Evolutionary conservation across 1,140 invertebrate species (phyloP), one percentile per base, ranked within the genome.

Genomic region (Neodiprion virginianus): DNA sequence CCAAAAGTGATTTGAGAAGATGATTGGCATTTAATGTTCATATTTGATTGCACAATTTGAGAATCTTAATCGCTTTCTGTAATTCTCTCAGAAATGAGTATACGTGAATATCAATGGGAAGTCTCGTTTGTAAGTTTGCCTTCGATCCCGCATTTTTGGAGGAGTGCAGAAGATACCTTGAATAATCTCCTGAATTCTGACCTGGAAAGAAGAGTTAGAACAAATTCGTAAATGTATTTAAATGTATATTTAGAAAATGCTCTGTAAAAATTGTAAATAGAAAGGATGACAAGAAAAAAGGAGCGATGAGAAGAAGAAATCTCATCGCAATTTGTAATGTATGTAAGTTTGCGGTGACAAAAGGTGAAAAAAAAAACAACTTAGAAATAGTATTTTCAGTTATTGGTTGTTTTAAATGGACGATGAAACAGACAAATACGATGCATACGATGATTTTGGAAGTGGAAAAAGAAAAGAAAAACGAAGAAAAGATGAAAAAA

Each of bases 391-490:
- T 81, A 76, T 80, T 79, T 80, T 80, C 72, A 79, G 79, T 85
- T 80, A 80, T 82, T 75, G 73, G 69, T 79, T 86, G 84, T 21
- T 21, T 21, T 86, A 86, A 77, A 86, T 86, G 82, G 77, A 79
- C 17, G 17, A 21, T 21, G 17, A 21, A 21, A 21, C 17, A 21
- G 17, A 21, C 17, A 21, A 21, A 21, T 21, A 21, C 17, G 17
- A 21, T 21, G 17, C 17, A 21, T 21, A 21, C 17, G 17, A 21
- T 21, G 17, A 21, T 21, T 65, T 79, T 68, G 67, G 75, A 73
- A 72, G 50, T 76, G 71, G 75, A 74, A 28, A 69, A 75, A 72
- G 70, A 50, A 53, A 53, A 53, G 50, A 53, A 53, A 53, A 21
- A 53, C n/a, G 50, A 53, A 53, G 50, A 53, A 53, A 53, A 53